These are phyloP conservation scores for Epizoanthus rinbou DNA, from an alignment of 92 coral and sea anemone species.

Conservation along the genomic window DNA sequence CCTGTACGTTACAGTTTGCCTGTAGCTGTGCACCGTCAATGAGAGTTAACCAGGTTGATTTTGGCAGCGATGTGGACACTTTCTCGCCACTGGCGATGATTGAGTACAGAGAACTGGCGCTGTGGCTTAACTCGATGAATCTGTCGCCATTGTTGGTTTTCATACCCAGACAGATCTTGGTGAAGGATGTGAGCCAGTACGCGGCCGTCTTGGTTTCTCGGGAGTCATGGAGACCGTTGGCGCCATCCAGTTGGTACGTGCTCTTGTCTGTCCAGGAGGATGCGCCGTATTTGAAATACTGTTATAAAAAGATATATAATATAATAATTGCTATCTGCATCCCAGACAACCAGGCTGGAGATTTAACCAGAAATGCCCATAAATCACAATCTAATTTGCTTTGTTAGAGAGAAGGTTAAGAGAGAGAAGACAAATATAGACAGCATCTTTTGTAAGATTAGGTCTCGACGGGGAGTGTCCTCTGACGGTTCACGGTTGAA, in stretches of 20 bases:
- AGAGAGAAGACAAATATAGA: no score
- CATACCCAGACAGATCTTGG: slow-evolving; percentile 25
- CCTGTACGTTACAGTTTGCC: not conserved
- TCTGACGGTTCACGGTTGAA: no score
- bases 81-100: not conserved
- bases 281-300: not conserved
- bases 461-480: no score
- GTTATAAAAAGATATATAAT: not conserved
- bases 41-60: not conserved
- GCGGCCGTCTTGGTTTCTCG: slow-evolving; percentile 3
- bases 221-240: not conserved
- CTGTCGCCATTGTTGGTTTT: not conserved
- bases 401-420: no score
- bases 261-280: not conserved
- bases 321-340: no score
- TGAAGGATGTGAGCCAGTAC: not conserved
- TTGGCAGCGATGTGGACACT: not conserved
- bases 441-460: no score
- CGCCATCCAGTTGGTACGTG: not conserved
- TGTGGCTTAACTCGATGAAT: slow-evolving; percentile 8
- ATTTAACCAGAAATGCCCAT: no score
- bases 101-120: slow-evolving; percentile 6
- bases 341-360: no score
- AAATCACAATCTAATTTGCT: no score
- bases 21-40: not conserved